phyloP scores from a whole-genome alignment of 2,888 invertebrate genomes.

The Athalia cordata region DNA sequence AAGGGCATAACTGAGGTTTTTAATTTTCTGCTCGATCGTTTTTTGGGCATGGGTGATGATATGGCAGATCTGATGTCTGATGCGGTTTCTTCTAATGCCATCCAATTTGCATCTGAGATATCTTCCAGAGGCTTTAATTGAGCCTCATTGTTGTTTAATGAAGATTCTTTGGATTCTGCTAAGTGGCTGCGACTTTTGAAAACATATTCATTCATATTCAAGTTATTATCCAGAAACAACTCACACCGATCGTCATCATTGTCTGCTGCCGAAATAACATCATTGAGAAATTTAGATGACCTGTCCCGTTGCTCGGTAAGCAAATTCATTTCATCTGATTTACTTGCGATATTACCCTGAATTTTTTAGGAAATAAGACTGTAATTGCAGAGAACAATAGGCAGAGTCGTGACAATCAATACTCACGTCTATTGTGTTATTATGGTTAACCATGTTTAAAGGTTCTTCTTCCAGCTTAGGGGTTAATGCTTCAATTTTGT shows the following conservation, averaged over 20 bases:
- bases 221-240: constrained; percentile 35
- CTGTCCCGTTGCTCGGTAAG: constrained; percentile 38
- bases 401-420: neutral
- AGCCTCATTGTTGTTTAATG: constrained; percentile 28
- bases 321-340: constrained; percentile 35
- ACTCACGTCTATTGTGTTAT: constrained; percentile 27
- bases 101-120: constrained; percentile 10
- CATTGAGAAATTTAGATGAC: constrained; percentile 50
- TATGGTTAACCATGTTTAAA: constrained; percentile 5
- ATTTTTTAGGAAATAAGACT: constrained; percentile 21
- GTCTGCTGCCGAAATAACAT: constrained; percentile 43
- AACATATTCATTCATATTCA: constrained; percentile 27
- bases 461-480: constrained; percentile 1
- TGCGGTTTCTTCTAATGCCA: constrained; percentile 51
- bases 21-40: constrained; percentile 46
- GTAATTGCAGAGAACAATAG: neutral
- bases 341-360: constrained; percentile 45
- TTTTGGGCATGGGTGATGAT: constrained; percentile 50
- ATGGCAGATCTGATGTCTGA: constrained; percentile 55
- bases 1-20: constrained; percentile 40
- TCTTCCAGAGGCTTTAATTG: constrained; percentile 46
- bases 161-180: constrained; percentile 14
- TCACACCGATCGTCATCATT: constrained; percentile 48
- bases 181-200: neutral
- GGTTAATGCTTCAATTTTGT: constrained; percentile 25